Conservation (phyloP, 1,140 invertebrate species). For the Penaeus vannamei region DNA sequence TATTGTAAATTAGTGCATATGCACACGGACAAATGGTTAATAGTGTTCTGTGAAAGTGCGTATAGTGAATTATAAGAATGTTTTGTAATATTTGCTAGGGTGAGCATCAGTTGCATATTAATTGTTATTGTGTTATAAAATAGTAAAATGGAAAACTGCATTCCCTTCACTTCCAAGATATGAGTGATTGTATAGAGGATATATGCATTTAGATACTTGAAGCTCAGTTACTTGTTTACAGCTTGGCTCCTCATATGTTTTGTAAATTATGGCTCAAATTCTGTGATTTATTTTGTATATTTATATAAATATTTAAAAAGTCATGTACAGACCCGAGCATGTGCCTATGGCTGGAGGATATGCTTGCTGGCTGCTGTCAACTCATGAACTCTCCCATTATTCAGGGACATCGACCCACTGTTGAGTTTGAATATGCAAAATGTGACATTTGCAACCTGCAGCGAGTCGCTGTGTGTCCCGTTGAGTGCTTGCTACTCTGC, state of each 20-base stretch:
- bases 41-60: conserved; percentile 51
- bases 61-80: conserved; percentile 10
- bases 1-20: conserved; percentile 9
- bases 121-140: conserved; percentile 64
- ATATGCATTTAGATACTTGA: conserved; percentile 64
- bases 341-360: conserved; percentile 60
- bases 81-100: conserved; percentile 52
- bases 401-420: conserved; percentile 46
- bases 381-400: conserved; percentile 53
- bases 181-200: conserved; percentile 60
- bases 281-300: conserved; percentile 68
- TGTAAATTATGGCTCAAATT: conserved; percentile 66
- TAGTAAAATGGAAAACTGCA: conserved; percentile 60
- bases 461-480: conserved; percentile 55
- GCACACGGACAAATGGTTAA: conserved; percentile 38
- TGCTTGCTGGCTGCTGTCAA: conserved; percentile 62
- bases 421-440: conserved; percentile 64
- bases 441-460: conserved; percentile 59
- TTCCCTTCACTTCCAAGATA: conserved; percentile 57
- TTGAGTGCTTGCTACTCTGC: conserved; percentile 52
- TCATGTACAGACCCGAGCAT: conserved; percentile 65
- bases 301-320: conserved; percentile 65
- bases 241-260: conserved; percentile 66
- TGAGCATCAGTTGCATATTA: conserved; percentile 52
- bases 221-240: conserved; percentile 64